Conservation (phyloP, 2,113 vertebrate species). For the Anoplopoma fimbria region DNA sequence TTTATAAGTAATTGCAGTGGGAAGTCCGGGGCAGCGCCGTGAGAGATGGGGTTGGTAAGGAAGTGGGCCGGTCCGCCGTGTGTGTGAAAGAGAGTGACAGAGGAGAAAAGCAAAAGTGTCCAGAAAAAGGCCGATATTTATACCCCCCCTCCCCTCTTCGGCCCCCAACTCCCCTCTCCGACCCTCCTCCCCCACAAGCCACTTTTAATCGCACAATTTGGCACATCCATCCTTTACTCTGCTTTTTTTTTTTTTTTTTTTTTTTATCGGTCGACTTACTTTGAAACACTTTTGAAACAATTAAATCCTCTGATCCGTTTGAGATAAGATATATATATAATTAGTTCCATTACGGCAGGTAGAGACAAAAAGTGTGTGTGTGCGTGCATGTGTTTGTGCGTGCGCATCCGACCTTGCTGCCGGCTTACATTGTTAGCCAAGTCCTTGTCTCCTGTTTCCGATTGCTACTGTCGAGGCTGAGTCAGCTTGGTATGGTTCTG, state of each 20-base stretch:
- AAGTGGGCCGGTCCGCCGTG: slow-evolving; percentile 84
- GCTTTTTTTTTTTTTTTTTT: slow-evolving; percentile 18
- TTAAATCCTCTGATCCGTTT: slow-evolving; percentile 74
- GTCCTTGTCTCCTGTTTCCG: slow-evolving; percentile 75
- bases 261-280: slow-evolving; percentile 62
- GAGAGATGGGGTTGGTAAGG: slow-evolving; percentile 86
- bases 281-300: slow-evolving; percentile 73
- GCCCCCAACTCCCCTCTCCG: background rate
- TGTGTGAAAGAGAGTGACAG: slow-evolving; percentile 83
- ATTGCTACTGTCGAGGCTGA: slow-evolving; percentile 74
- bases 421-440: slow-evolving; percentile 66
- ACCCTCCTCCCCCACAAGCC: slow-evolving; percentile 45
- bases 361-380: slow-evolving; percentile 48
- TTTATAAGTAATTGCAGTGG: slow-evolving; percentile 90
- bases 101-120: slow-evolving; percentile 79
- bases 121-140: slow-evolving; percentile 80
- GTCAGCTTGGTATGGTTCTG: slow-evolving; percentile 61
- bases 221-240: slow-evolving; percentile 40
- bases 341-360: slow-evolving; percentile 72
- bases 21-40: slow-evolving; percentile 81
- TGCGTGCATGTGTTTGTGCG: slow-evolving; percentile 33
- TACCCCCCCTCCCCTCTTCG: slow-evolving; percentile 35
- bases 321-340: slow-evolving; percentile 75
- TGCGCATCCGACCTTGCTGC: slow-evolving; percentile 56
- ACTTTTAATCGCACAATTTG: slow-evolving; percentile 73